Conservation (phyloP, 2,797 vertebrate species). For the Poecilia wingei region DNA sequence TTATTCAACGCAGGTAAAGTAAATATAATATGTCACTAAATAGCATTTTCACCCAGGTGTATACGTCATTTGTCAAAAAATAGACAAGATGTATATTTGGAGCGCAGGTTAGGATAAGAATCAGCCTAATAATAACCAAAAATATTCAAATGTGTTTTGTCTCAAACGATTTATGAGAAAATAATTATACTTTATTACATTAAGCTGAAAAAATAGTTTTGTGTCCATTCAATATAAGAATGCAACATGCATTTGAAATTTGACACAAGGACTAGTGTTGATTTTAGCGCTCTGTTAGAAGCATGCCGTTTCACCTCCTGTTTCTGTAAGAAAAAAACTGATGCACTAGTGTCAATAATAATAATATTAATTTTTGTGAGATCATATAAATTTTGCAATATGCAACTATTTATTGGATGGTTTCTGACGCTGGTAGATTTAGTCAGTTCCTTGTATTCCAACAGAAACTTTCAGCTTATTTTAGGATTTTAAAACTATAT, state of each 20-base stretch:
- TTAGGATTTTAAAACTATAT: not conserved
- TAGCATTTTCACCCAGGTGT: not conserved
- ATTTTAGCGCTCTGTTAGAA: not conserved
- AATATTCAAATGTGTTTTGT: not conserved
- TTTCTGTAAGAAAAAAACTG: not conserved
- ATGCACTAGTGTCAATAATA: not conserved
- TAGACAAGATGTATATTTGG: not conserved
- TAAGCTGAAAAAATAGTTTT: not conserved
- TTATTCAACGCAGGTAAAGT: not conserved
- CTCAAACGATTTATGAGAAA: not conserved
- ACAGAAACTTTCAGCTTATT: not conserved
- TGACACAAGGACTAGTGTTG: not conserved
- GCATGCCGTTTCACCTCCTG: too few species aligned
- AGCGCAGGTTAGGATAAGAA: not conserved
- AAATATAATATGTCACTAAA: not conserved
- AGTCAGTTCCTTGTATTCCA: not conserved
- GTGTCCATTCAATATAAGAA: not conserved
- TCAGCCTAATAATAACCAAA: not conserved
- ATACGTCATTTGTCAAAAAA: not conserved
- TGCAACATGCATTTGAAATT: not conserved
- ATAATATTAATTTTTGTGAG: not conserved
- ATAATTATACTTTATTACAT: not conserved
- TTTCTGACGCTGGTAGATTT: not conserved
- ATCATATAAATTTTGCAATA: not conserved
- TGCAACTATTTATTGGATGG: not conserved